These are phyloP conservation scores for Muscicapa comitata DNA, from an alignment of 2,797 vertebrate species.

Conservation along the genomic window DNA sequence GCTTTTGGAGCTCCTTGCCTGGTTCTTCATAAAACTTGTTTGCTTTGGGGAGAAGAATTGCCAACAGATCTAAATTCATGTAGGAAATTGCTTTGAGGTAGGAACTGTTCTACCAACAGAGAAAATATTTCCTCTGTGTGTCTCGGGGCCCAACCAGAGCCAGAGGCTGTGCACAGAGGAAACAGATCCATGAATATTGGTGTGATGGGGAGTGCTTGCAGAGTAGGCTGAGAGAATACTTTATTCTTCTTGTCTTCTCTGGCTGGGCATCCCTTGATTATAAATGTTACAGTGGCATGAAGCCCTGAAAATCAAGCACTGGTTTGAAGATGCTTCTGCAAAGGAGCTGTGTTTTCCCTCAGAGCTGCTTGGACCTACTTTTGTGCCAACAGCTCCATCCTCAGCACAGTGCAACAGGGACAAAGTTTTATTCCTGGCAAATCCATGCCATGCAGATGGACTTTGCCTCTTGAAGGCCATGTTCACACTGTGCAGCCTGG, in stretches of 20 bases:
- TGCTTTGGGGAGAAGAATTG: background rate
- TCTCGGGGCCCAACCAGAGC: accelerated
- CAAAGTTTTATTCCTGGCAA: background rate
- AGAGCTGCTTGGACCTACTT: background rate
- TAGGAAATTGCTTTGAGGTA: background rate
- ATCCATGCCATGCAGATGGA: background rate
- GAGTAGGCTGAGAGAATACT: background rate
- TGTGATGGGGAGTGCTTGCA: background rate
- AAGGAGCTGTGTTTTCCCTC: background rate
- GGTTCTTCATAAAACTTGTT: background rate
- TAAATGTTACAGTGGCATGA: background rate
- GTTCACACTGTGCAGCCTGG: accelerated
- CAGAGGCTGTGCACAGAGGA: background rate
- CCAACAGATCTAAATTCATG: background rate
- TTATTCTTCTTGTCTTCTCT: background rate
- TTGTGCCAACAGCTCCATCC: background rate
- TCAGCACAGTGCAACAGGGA: accelerated
- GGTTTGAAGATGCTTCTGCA: background rate
- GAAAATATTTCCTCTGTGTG: background rate
- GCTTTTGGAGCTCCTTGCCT: background rate
- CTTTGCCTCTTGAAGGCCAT: background rate
- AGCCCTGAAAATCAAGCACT: background rate
- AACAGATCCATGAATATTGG: background rate
- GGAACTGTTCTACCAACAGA: background rate
- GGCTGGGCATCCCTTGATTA: background rate